Evolutionary conservation across 2,113 vertebrate species (phyloP), one percentile per base, ranked within the genome.

Genomic region (Thermophis baileyi): DNA sequence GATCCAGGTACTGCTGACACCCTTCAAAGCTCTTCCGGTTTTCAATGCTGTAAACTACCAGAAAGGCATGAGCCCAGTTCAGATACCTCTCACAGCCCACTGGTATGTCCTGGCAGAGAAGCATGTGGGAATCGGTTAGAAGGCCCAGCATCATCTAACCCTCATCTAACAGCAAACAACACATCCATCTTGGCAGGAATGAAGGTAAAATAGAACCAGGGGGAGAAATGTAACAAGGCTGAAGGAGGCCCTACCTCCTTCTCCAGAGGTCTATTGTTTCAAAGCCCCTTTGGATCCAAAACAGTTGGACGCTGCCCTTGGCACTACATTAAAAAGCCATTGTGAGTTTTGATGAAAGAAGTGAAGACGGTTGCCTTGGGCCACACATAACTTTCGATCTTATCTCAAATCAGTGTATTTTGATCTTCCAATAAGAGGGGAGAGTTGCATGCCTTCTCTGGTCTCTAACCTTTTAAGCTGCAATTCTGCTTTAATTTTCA

Each of bases 31-130:
- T 99, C 94, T 93, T 95, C 63, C 97, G 97, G 93, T 97, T 98
- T 11, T 99, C 97, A 0, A 99, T 98, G 91, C 98, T 98, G 96
- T 99, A 99, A 40, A 99, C 98, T 0, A 99, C 98, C 1, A 99
- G 95, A 96, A 98, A 99, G 91, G 97, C 98, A 0, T 96, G 98
- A 93, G 98, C 99, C 98, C 99, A 99, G 94, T 95, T 93, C 94
- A 99, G 96, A 94, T 99, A 99, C 9, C 98, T 98, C 96, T 99
- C 98, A 0, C 98, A 98, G 96, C 98, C 98, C 94, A 97, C 87
- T 0, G 98, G 99, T n/a, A 96, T 98, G 0, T 98, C 98, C 99
- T 99, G 91, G 6, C 24, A 69, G 46, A 63, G 35, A 5, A 1
- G 0, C 7, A 91, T 47, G 94, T 1, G 91, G 35, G 88, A 44